Conservation (phyloP, 2,113 vertebrate genomes). For the Amia ocellicauda region DNA sequence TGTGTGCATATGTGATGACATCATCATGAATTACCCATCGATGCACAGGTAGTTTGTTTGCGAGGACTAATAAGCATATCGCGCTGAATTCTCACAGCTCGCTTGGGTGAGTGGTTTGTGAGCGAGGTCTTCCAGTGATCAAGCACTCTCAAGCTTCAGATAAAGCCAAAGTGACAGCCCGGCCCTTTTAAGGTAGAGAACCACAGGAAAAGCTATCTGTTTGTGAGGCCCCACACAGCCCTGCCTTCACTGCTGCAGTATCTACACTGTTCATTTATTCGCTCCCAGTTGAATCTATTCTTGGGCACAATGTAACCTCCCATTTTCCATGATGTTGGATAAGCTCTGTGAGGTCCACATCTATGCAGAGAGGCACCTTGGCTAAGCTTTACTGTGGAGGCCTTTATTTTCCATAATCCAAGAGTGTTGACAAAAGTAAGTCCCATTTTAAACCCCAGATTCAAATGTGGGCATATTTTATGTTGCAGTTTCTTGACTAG, state of each 20-base stretch:
- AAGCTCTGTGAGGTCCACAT: background rate
- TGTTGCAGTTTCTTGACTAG: too few species aligned
- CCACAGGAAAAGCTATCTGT: slow-evolving; percentile 31
- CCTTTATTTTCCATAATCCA: too few species aligned
- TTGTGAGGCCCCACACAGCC: slow-evolving; percentile 12
- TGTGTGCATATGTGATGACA: too few species aligned
- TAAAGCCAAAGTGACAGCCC: slow-evolving; percentile 41
- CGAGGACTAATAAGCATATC: background rate
- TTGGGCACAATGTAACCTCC: slow-evolving; percentile 6
- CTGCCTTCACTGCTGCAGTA: background rate
- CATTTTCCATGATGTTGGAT: slow-evolving; percentile 10
- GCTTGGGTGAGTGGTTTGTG: background rate
- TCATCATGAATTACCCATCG: too few species aligned
- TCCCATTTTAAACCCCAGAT: too few species aligned
- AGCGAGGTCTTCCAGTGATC: rapidly evolving
- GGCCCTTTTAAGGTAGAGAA: slow-evolving; percentile 59
- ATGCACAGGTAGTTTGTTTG: background rate
- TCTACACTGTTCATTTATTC: background rate
- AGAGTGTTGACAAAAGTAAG: too few species aligned
- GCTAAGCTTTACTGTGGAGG: too few species aligned
- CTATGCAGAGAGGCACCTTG: background rate
- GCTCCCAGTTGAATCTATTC: slow-evolving; percentile 4
- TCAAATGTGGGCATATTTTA: too few species aligned
- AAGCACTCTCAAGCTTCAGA: slow-evolving; percentile 42
- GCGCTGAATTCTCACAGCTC: background rate